These are phyloP conservation scores for Synanthedon formicaeformis DNA, from an alignment of 2,888 invertebrate species.

Conservation along the genomic window DNA sequence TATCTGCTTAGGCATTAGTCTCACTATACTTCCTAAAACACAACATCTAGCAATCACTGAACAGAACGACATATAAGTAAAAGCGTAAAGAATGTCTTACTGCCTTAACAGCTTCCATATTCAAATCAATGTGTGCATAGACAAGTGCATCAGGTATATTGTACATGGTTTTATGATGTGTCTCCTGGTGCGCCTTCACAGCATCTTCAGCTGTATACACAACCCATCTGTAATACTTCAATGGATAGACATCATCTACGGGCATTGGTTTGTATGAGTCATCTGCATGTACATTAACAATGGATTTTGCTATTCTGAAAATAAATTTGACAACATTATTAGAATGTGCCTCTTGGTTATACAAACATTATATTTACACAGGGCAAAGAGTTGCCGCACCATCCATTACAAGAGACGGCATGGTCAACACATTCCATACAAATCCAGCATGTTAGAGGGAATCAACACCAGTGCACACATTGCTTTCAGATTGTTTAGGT, in stretches of 20 bases:
- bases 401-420: too few species aligned
- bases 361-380: too few species aligned
- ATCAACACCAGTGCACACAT: too few species aligned
- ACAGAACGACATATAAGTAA: too few species aligned
- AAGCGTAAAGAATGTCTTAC: conserved; percentile 15
- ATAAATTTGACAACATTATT: neutral
- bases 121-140: conserved; percentile 79
- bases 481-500: too few species aligned
- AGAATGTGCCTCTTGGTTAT: neutral
- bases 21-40: too few species aligned
- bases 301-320: conserved; percentile 33
- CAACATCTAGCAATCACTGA: too few species aligned
- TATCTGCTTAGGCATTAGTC: too few species aligned
- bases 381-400: too few species aligned
- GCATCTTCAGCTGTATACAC: conserved; percentile 80
- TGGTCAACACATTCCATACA: too few species aligned
- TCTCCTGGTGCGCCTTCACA: conserved; percentile 81
- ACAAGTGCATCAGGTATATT: conserved; percentile 81
- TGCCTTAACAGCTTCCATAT: conserved; percentile 81
- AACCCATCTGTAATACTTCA: conserved; percentile 74
- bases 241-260: conserved; percentile 63
- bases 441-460: too few species aligned
- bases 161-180: conserved; percentile 85
- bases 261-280: conserved; percentile 64
- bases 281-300: conserved; percentile 67